Evolutionary conservation across 2,113 vertebrate species (phyloP).

Genomic region (Chlorodrepanis virens): DNA sequence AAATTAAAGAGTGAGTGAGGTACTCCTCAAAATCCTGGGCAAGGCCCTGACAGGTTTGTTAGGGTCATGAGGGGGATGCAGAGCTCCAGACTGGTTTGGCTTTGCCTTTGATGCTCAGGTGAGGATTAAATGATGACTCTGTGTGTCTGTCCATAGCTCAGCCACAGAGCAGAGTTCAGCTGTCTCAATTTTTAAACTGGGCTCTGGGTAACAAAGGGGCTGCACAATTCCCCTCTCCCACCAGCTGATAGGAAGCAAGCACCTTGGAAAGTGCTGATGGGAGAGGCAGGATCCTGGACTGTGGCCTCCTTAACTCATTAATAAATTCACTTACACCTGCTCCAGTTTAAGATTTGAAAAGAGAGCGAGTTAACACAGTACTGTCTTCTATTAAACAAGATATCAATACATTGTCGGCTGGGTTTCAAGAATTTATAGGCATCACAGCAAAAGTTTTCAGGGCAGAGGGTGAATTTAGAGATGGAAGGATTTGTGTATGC

Average conservation of each 20-base stretch:
- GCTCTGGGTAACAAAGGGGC: background rate
- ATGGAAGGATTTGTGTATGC: background rate
- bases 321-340: background rate
- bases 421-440: background rate
- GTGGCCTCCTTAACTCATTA: background rate
- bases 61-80: background rate
- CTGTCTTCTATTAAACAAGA: background rate
- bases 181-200: background rate
- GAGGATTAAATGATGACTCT: background rate
- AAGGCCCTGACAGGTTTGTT: background rate
- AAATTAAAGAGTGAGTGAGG: background rate
- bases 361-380: fast-evolving
- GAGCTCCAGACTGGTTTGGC: background rate
- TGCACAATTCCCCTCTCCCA: background rate
- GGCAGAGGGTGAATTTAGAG: background rate
- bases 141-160: background rate
- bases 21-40: background rate
- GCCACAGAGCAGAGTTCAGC: background rate
- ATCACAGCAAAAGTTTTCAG: background rate
- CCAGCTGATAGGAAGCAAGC: background rate
- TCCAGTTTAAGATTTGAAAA: background rate
- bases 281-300: background rate
- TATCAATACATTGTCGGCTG: background rate
- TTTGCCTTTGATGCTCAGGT: background rate
- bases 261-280: background rate